Conservation (phyloP, 2,797 vertebrate species). For the Dendrocincla fuliginosa region DNA sequence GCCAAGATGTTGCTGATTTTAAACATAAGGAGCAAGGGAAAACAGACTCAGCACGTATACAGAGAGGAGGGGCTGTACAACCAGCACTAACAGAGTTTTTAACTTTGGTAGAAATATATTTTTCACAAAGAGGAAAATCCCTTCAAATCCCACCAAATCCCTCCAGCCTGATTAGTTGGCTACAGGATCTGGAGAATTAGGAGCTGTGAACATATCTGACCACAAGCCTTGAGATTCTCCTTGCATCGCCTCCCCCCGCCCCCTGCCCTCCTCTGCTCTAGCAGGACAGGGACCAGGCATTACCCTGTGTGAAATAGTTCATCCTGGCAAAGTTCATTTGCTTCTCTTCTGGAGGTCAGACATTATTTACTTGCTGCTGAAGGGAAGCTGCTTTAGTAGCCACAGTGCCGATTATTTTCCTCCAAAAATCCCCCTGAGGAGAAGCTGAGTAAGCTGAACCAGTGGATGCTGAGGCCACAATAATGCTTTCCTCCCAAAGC, state of each 20-base stretch:
- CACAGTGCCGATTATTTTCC: not conserved
- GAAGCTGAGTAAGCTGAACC: constrained; percentile 44
- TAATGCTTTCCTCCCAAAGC: not conserved
- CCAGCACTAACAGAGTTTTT: not conserved
- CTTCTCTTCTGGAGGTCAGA: not conserved
- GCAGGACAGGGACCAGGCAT: not conserved
- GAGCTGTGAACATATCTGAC: accelerated
- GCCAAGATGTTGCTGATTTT: not conserved
- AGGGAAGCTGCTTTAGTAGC: constrained; percentile 31
- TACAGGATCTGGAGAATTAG: not conserved
- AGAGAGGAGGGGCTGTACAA: not conserved
- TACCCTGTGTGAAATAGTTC: not conserved
- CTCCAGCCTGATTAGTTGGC: not conserved
- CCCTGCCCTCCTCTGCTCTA: not conserved
- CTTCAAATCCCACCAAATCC: not conserved
- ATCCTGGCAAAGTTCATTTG: not conserved
- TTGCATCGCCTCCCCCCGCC: not conserved
- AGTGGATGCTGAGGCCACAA: not conserved
- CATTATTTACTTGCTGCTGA: constrained; percentile 2
- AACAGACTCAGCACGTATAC: not conserved
- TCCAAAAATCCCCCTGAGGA: constrained; percentile 42
- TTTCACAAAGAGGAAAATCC: not conserved
- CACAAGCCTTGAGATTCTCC: not conserved
- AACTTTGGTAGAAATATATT: not conserved
- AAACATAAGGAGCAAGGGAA: not conserved